Percentiles rank a stretch among this genome's conserved stretches.
phyloP scores from a whole-genome alignment of 1,140 invertebrate genomes.

The Leptonema lineaticorne region DNA sequence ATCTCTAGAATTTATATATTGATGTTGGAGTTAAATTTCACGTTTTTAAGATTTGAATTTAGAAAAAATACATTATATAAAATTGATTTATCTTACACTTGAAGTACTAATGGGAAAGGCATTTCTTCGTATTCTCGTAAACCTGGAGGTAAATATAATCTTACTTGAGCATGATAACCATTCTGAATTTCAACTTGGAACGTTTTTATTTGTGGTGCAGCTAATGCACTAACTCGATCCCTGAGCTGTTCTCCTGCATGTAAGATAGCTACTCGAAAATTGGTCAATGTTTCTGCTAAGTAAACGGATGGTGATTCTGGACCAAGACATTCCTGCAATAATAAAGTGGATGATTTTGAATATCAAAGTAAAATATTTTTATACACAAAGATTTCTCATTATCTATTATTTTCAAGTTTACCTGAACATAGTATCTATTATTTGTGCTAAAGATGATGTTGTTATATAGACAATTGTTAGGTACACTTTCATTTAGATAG shows the following conservation, averaged over 20 bases:
- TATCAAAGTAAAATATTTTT: neutral
- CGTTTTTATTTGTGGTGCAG: slow-evolving; percentile 60
- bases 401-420: slow-evolving; percentile 27
- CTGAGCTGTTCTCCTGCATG: slow-evolving; percentile 58
- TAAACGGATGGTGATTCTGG: slow-evolving; percentile 67
- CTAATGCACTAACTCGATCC: slow-evolving; percentile 54
- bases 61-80: no score
- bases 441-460: slow-evolving; percentile 65
- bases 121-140: slow-evolving; percentile 77
- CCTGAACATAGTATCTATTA: slow-evolving; percentile 61
- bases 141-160: slow-evolving; percentile 73
- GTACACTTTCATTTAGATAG: slow-evolving; percentile 50
- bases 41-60: no score
- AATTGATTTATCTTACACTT: no score
- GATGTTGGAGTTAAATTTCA: no score
- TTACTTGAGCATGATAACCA: slow-evolving; percentile 58
- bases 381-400: neutral
- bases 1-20: no score
- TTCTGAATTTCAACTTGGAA: slow-evolving; percentile 60
- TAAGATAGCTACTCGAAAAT: slow-evolving; percentile 58
- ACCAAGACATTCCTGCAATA: slow-evolving; percentile 69
- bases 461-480: slow-evolving; percentile 64
- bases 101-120: slow-evolving; percentile 75
- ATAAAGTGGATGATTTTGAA: no score
- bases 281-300: slow-evolving; percentile 59